Evolutionary conservation across 53 echinoderm and acorn worm species (phyloP), one percentile per base, ranked within the genome.

Genomic region (Zoroaster sp.): DNA sequence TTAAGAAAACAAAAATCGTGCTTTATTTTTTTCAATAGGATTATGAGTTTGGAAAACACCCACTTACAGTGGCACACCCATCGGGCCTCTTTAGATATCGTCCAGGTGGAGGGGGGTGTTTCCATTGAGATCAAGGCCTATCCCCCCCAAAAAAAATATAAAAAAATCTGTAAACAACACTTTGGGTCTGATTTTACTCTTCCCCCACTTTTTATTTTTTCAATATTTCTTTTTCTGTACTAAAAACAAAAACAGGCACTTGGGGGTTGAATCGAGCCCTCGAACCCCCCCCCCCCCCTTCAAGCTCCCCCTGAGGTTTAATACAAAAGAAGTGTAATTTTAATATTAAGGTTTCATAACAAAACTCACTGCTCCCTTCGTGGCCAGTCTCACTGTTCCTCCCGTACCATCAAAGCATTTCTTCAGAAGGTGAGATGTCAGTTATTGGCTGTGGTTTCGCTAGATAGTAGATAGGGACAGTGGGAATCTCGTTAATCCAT

Each of bases 371-470:
- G 30, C 33, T 30, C 33, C 67, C 67, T 72, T 72, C 33, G 72
- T 72, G 33, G 72, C 18, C 37, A 72, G 34, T 36, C 38, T 12
- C 72, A 72, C 72, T 72, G 72, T 36, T 72, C n/a, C n/a, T 72
- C 72, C 72, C 8, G 51, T 17, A 36, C 20, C 37, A 36, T 35
- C 72, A 12, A 72, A 2, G 37, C 72, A 72, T 39, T 72, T 34
- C 20, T 39, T 18, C 18, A 72, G 72, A 72, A 72, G 72, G 34
- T 72, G 72, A 13, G 72, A 34, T 72, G 72, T 72, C 72, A 72
- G 21, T 35, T 72, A 37, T 20, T 72, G 72, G 4, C 72, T 37
- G 7, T 35, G 32, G 12, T 72, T 72, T 17, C 72, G n/a, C n/a
- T n/a, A n/a, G n/a, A n/a, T n/a, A n/a, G n/a, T n/a, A n/a, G n/a